Evolutionary conservation across 2,888 invertebrate genomes (phyloP).

Genomic region (Cryptocheilus praepositus): DNA sequence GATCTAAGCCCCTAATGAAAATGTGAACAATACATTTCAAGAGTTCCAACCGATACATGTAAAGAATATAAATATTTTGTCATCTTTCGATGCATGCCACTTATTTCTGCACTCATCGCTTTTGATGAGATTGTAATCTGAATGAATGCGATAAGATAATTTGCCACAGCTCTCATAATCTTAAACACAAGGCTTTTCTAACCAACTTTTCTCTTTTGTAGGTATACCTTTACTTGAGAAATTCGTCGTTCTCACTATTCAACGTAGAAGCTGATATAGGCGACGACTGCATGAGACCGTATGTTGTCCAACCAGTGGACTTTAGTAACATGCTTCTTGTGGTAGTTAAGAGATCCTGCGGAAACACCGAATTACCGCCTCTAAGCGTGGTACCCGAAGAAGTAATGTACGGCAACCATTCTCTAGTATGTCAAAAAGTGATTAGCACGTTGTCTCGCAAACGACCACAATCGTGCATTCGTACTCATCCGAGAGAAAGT

Average conservation of each 20-base stretch:
- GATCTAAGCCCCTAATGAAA: no score
- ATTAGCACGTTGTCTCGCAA: constrained; percentile 81
- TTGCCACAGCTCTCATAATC: background rate
- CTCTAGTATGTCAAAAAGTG: constrained; percentile 79
- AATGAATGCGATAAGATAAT: no score
- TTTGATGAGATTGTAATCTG: no score
- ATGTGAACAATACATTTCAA: no score
- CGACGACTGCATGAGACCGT: constrained; percentile 76
- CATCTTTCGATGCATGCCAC: no score
- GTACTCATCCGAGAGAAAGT: constrained; percentile 85
- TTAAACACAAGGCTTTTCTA: background rate
- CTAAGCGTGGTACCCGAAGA: constrained; percentile 74
- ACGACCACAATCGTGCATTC: constrained; percentile 85
- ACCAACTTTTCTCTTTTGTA: constrained; percentile 25
- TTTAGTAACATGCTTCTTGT: constrained; percentile 88
- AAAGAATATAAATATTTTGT: no score
- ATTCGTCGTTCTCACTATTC: constrained; percentile 58
- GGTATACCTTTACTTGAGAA: constrained; percentile 74
- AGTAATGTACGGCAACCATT: constrained; percentile 76
- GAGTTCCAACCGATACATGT: no score
- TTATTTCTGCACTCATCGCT: no score
- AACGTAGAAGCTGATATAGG: constrained; percentile 57
- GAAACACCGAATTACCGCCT: constrained; percentile 75
- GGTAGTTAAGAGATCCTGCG: constrained; percentile 81
- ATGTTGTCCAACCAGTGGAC: constrained; percentile 84